These are phyloP conservation scores for Loripinus fragilis DNA, from an alignment of 2,888 invertebrate genomes.

Conservation along the genomic window DNA sequence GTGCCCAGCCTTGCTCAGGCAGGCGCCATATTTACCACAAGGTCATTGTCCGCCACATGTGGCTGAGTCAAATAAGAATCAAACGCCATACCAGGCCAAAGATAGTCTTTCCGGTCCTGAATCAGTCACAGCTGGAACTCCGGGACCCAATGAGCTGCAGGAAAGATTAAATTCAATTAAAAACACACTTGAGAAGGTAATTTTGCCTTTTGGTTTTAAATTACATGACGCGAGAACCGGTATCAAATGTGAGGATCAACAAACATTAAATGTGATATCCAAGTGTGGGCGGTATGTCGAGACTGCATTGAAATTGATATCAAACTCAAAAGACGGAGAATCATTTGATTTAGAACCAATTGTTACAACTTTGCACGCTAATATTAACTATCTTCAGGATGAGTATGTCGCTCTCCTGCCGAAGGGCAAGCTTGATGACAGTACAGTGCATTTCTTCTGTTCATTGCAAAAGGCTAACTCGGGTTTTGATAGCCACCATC, in stretches of 20 bases:
- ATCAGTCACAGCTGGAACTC: too few relatives aligned
- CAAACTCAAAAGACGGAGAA: background rate
- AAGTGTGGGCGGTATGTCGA: conserved; percentile 8
- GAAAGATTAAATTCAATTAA: too few relatives aligned
- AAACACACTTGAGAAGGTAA: too few relatives aligned
- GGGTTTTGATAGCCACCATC: background rate
- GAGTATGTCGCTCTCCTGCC: conserved; percentile 21
- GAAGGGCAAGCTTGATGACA: conserved; percentile 23
- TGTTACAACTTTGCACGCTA: conserved; percentile 1
- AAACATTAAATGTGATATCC: background rate
- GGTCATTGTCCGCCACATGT: too few relatives aligned
- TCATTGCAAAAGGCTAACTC: conserved; percentile 14
- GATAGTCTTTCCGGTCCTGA: too few relatives aligned
- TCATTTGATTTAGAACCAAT: background rate
- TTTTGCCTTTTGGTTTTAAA: too few relatives aligned
- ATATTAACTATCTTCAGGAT: conserved; percentile 21
- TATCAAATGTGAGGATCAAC: background rate
- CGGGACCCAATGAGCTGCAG: background rate
- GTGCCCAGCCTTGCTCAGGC: too few relatives aligned
- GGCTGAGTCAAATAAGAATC: too few relatives aligned
- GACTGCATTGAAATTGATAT: background rate
- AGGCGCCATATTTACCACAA: too few relatives aligned
- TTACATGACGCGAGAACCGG: too few relatives aligned
- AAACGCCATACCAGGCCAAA: background rate
- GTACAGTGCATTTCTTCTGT: conserved; percentile 12